Conservation (phyloP, 2,888 invertebrate genomes). For the Idaea dimidiata region DNA sequence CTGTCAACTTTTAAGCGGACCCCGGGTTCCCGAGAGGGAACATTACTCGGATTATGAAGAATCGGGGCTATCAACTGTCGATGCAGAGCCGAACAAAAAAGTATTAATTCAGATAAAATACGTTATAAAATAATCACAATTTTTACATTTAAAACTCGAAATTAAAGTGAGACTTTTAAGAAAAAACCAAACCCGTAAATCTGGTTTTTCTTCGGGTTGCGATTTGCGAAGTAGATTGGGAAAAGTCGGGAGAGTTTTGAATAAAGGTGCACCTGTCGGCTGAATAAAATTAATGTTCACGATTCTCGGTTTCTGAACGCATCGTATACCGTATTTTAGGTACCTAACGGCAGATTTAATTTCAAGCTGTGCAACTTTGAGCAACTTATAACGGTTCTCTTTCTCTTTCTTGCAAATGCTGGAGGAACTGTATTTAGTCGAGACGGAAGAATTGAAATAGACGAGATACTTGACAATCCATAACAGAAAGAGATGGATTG, state of each 20-base stretch:
- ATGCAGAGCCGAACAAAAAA: neutral
- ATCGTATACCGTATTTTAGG: conserved; percentile 26
- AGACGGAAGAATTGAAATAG: neutral
- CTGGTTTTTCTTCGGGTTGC: conserved; percentile 57
- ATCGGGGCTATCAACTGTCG: too few species aligned
- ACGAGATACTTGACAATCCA: too few species aligned
- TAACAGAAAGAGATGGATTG: too few species aligned
- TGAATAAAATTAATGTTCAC: conserved; percentile 39
- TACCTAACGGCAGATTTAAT: conserved; percentile 11
- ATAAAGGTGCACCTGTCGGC: conserved; percentile 47
- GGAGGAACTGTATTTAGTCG: neutral
- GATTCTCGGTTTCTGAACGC: conserved; percentile 28
- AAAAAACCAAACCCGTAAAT: conserved; percentile 57
- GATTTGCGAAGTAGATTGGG: conserved; percentile 39
- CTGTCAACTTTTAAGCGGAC: too few species aligned
- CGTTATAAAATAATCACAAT: neutral
- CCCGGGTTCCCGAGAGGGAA: too few species aligned
- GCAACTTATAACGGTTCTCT: neutral
- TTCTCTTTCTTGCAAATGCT: neutral
- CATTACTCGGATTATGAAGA: too few species aligned
- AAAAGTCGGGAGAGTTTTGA: conserved; percentile 48
- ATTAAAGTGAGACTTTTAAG: conserved; percentile 6
- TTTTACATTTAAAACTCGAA: neutral
- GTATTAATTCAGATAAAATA: neutral
- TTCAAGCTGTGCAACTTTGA: neutral